phyloP scores from a whole-genome alignment of 2,797 vertebrate genomes.

The Pipistrellus pygmaeus region DNA sequence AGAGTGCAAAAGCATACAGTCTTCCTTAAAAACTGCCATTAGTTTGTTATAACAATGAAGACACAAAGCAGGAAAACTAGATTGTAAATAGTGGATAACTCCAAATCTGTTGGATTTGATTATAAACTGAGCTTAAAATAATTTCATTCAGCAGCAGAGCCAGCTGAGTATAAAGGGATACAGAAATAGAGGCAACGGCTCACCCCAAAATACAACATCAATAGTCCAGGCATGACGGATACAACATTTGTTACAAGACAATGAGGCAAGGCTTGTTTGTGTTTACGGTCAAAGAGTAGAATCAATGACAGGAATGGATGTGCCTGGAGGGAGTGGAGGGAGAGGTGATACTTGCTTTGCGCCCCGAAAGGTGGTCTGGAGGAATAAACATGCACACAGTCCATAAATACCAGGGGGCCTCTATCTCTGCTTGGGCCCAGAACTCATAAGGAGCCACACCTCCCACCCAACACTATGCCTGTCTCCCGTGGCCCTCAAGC shows the following conservation, averaged over 20 bases:
- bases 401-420: neutral
- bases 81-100: neutral
- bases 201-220: no score
- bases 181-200: no score
- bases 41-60: neutral
- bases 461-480: no score
- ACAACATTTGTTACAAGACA: no score
- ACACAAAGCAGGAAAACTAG: neutral
- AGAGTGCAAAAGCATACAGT: neutral
- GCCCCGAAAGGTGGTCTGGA: neutral
- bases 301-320: no score
- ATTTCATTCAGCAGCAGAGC: neutral
- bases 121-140: slow-evolving; percentile 16
- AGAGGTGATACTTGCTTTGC: no score
- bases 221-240: no score
- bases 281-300: no score
- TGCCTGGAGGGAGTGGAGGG: no score
- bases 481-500: neutral
- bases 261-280: no score
- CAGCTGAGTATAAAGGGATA: no score
- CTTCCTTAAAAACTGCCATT: neutral
- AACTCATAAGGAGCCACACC: neutral
- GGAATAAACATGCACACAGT: neutral
- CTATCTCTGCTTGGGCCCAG: neutral
- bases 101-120: neutral